Percentiles rank a stretch among this genome's conserved stretches.
phyloP scores from a whole-genome alignment of 2,888 invertebrate genomes.

The Ischnus inquisitorius region DNA sequence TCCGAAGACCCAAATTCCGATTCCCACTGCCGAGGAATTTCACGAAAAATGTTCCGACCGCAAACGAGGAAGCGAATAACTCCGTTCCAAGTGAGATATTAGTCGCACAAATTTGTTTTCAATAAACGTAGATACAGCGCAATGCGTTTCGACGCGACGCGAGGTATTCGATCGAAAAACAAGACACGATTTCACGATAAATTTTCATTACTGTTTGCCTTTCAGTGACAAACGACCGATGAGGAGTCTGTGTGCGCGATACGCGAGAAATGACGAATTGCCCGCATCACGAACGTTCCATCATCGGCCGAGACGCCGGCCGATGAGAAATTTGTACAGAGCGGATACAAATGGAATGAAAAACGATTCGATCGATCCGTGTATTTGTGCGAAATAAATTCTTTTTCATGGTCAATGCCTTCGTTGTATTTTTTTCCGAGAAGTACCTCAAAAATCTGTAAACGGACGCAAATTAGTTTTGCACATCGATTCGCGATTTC shows the following conservation, averaged over 20 bases:
- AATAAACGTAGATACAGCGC: not conserved
- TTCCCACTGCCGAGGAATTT: not conserved
- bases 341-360: no score
- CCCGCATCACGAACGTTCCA: not conserved
- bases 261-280: not conserved
- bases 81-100: not conserved
- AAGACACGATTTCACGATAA: not conserved
- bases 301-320: no score
- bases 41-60: not conserved
- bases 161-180: not conserved
- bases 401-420: not conserved
- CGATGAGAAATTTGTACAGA: no score
- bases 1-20: not conserved
- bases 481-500: no score
- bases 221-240: constrained; percentile 1
- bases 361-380: no score
- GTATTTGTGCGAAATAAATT: no score
- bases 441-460: not conserved
- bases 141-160: not conserved
- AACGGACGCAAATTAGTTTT: no score
- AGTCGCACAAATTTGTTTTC: not conserved
- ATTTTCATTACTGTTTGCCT: not conserved
- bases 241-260: not conserved
- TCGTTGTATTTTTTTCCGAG: not conserved
- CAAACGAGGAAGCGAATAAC: not conserved